Base-by-base conservation (phyloP, 2,888 invertebrate species). In the Drosophila conformis region DNA sequence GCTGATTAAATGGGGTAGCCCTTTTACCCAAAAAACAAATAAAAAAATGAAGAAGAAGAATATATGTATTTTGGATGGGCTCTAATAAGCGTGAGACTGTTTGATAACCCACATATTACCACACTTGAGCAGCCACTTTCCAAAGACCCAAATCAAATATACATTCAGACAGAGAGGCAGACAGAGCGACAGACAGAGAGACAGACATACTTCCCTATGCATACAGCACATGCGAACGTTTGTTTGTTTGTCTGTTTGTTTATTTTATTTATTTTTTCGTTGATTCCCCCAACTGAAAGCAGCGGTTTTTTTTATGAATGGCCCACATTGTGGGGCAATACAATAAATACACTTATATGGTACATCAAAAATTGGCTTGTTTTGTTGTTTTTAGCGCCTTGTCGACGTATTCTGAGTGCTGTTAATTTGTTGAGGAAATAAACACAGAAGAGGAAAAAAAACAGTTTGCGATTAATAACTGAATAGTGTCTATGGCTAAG, bases 351-450 rank as follows among this genome's bases (percentile, higher is more conserved):
- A 18, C 31, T 27, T 35, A 46, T n/a, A 15, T 35, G 21, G 53
- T 40, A 15, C 59, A 69, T 52, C 36, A 61, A 35, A 63, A 76
- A 76, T 58, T 63, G n/a, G 56, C 42, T 62, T 53, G 49, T 38
- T 71, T 46, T 72, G 61, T 65, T 71, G 38, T 57, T 70, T 67
- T 77, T 65, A 64, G 54, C 74, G 53, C 56, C 59, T 65, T 29
- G 40, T 40, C 36, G 35, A 25, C 33, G 33, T 35, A 27, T 25
- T 25, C 3, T 25, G 53, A 69, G 29, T 62, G 62, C 69, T 74
- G 87, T 78, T 87, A 87, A 85, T 85, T 82, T 75, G 76, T 63
- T 31, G 36, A 63, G 61, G 46, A 82, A 84, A 84, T 62, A 77
- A 76, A 71, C 52, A 25, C 25, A 25, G 25, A 8, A 8, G 46